Conservation (phyloP, 2,888 invertebrate genomes). For the Xanthorhoe designata region DNA sequence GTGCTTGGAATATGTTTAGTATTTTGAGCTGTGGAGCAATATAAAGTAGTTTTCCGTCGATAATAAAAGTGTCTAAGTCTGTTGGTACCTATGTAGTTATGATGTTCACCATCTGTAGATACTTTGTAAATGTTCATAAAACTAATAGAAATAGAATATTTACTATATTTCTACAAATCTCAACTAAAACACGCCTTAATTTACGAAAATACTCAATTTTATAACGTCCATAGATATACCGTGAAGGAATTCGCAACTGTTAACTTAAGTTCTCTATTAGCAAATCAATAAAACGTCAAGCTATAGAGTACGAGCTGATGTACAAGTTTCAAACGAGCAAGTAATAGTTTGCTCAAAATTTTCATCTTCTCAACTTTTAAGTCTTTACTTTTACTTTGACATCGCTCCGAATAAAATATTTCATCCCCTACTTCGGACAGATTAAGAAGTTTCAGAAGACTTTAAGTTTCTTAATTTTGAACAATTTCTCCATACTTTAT, state of each 20-base stretch:
- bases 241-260: not conserved
- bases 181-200: too few species aligned
- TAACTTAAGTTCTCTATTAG: not conserved
- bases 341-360: slow-evolving; percentile 36
- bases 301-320: slow-evolving; percentile 12
- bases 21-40: slow-evolving; percentile 18
- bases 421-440: slow-evolving; percentile 63
- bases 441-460: slow-evolving; percentile 68
- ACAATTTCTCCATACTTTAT: slow-evolving; percentile 57
- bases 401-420: slow-evolving; percentile 63
- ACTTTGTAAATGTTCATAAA: too few species aligned
- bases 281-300: slow-evolving; percentile 7
- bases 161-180: too few species aligned
- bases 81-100: too few species aligned
- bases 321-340: slow-evolving; percentile 19
- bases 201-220: too few species aligned
- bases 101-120: too few species aligned
- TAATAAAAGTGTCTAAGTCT: not conserved
- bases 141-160: too few species aligned
- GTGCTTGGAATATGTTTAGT: slow-evolving; percentile 30
- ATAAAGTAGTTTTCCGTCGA: slow-evolving; percentile 12
- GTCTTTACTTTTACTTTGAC: slow-evolving; percentile 49
- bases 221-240: too few species aligned
- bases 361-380: slow-evolving; percentile 44
- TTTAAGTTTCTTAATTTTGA: slow-evolving; percentile 70